A percentile compares a stretch with the other conserved stretches of the same genome.
Evolutionary conservation across 2,888 invertebrate species (phyloP).

Genomic region (Caprella mutica): DNA sequence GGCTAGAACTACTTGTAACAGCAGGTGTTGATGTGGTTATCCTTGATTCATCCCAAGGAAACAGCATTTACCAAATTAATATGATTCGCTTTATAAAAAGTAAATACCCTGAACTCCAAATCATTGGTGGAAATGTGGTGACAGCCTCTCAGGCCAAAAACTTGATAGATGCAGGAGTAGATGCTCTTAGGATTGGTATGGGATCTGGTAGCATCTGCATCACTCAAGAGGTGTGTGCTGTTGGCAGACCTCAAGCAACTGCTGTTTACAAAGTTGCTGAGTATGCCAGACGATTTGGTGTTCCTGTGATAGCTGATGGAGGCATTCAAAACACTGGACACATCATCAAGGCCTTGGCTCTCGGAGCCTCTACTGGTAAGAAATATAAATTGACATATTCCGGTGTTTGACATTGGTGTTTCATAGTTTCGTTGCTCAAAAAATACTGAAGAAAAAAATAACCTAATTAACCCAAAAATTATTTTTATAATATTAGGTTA

Average conservation of each 20-base stretch:
- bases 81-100: conserved; percentile 86
- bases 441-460: too few relatives aligned
- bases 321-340: conserved; percentile 95
- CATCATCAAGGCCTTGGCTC: conserved; percentile 81
- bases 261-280: conserved; percentile 92
- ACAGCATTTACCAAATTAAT: conserved; percentile 87
- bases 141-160: conserved; percentile 92
- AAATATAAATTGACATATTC: too few relatives aligned
- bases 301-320: conserved; percentile 98
- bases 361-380: conserved; percentile 74
- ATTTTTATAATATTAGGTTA: too few relatives aligned
- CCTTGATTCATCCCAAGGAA: conserved; percentile 95
- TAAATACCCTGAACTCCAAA: conserved; percentile 57
- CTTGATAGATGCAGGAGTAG: conserved; percentile 93
- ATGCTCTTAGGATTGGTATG: conserved; percentile 95
- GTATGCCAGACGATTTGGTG: conserved; percentile 72
- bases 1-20: conserved; percentile 63
- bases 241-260: conserved; percentile 89
- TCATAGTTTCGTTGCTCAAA: too few relatives aligned
- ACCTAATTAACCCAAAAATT: too few relatives aligned
- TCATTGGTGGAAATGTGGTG: conserved; percentile 92
- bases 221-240: conserved; percentile 98
- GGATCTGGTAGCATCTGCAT: conserved; percentile 99
- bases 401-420: too few relatives aligned
- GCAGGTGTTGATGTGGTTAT: conserved; percentile 95